A percentile compares a stretch with the other conserved stretches of the same genome.
These are phyloP conservation scores for Falco berigora DNA, from an alignment of 2,797 vertebrate genomes.

Conservation along the genomic window DNA sequence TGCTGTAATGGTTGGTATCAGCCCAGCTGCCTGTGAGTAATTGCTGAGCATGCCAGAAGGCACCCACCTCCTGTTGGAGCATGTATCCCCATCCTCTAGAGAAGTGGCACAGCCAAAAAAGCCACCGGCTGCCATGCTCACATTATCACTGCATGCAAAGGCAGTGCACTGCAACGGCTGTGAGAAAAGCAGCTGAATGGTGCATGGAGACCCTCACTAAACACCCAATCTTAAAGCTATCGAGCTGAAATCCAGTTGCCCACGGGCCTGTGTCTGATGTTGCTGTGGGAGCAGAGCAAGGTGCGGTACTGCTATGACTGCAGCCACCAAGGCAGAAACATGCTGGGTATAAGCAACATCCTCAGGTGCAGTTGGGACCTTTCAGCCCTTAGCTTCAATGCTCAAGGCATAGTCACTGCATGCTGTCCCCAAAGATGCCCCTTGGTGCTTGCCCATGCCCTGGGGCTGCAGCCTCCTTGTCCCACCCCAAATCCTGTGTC, in stretches of 20 bases:
- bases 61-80: constrained; percentile 9
- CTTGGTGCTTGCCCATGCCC: not conserved
- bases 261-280: too few species aligned
- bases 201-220: not conserved
- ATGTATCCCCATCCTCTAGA: not conserved
- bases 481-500: not conserved
- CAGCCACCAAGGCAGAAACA: not conserved
- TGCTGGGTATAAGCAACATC: not conserved
- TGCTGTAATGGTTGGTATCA: constrained; percentile 49
- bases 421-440: too few species aligned
- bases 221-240: not conserved
- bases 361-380: accelerated
- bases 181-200: not conserved
- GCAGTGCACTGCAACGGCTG: not conserved
- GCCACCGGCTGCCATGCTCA: not conserved
- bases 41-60: not conserved
- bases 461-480: not conserved
- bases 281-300: not conserved
- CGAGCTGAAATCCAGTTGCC: not conserved
- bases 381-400: not conserved
- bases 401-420: not conserved
- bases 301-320: not conserved
- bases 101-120: not conserved
- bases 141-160: not conserved
- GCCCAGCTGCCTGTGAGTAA: constrained; percentile 41